Percentiles rank a stretch among this genome's conserved stretches.
Conservation (phyloP, 2,797 vertebrate species). For the Neomorphus geoffroyi region DNA sequence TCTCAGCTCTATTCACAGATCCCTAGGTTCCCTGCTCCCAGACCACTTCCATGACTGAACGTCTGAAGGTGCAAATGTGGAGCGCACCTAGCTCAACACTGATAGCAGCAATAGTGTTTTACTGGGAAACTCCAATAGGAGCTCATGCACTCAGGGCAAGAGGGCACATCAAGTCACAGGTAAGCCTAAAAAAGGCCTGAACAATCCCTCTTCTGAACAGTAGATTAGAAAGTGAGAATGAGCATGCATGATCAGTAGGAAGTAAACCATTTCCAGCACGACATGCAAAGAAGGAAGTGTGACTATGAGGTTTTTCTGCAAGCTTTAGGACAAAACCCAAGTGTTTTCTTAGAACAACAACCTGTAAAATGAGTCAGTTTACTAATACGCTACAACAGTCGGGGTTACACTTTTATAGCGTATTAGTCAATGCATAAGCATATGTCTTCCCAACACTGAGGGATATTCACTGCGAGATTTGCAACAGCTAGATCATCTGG, state of each 20-base stretch:
- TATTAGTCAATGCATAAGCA: not conserved
- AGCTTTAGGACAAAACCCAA: not conserved
- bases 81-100: not conserved
- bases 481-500: not conserved
- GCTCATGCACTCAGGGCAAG: not conserved
- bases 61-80: not conserved
- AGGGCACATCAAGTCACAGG: not conserved
- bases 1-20: not conserved
- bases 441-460: not conserved
- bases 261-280: not conserved
- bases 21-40: not conserved
- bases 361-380: not conserved
- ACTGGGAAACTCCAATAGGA: not conserved
- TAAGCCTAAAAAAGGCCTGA: not conserved
- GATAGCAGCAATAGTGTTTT: not conserved
- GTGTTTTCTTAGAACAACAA: not conserved
- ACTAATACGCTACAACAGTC: not conserved
- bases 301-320: not conserved
- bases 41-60: not conserved
- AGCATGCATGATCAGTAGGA: accelerated
- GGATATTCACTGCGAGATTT: not conserved
- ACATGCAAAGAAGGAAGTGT: not conserved
- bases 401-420: not conserved
- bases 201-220: not conserved
- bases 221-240: not conserved